Evolutionary conservation across 2,888 invertebrate genomes (phyloP).

Genomic region (Hypomecis punctinalis): DNA sequence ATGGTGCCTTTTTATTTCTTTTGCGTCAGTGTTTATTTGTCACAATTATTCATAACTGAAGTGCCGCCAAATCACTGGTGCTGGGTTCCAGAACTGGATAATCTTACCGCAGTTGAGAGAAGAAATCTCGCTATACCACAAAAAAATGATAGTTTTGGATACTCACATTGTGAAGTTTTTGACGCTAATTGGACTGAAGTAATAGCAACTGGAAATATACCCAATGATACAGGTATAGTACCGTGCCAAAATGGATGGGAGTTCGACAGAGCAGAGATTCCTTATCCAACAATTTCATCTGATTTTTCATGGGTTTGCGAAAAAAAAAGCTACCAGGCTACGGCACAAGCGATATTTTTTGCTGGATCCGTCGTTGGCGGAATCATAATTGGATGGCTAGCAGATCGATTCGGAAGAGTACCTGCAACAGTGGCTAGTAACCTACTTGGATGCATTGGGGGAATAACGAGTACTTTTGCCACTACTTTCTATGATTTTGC

Average conservation of each 20-base stretch:
- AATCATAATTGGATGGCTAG: conserved; percentile 59
- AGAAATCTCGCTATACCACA: conserved; percentile 49
- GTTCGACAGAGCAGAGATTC: conserved; percentile 65
- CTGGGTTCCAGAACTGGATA: conserved; percentile 50
- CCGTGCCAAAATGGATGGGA: conserved; percentile 68
- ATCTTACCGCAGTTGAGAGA: conserved; percentile 49
- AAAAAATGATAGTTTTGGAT: conserved; percentile 53
- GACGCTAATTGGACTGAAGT: conserved; percentile 63
- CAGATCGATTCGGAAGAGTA: conserved; percentile 66
- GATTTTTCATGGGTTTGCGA: conserved; percentile 69
- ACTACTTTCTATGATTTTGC: conserved; percentile 58
- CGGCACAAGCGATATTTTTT: conserved; percentile 66
- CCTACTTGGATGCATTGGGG: conserved; percentile 59
- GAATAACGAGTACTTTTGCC: conserved; percentile 58
- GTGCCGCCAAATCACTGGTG: conserved; percentile 55
- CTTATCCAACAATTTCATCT: conserved; percentile 67
- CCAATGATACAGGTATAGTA: conserved; percentile 51
- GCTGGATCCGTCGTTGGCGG: conserved; percentile 62
- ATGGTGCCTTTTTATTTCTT: conserved; percentile 53
- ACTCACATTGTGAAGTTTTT: conserved; percentile 60
- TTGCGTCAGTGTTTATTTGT: conserved; percentile 49
- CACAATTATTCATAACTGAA: conserved; percentile 54
- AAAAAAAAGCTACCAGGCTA: conserved; percentile 64
- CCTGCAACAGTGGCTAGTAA: conserved; percentile 59
- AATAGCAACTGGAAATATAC: conserved; percentile 46